A percentile compares a stretch with the other conserved stretches of the same genome.
These are phyloP conservation scores for Cephus cinctus DNA, from an alignment of 1,140 invertebrate genomes.

Conservation along the genomic window DNA sequence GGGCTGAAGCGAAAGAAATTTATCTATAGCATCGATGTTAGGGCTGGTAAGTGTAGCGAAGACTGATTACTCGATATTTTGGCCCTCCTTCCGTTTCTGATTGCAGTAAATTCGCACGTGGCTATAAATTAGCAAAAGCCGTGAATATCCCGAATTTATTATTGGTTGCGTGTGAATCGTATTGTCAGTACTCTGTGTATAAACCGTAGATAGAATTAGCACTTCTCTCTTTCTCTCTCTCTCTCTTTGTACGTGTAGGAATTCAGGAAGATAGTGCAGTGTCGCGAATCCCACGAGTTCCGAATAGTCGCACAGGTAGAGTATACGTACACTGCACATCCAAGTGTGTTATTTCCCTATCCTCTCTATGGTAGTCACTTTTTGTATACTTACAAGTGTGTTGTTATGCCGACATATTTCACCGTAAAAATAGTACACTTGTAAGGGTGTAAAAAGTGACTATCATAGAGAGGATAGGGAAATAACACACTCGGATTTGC, in stretches of 20 bases:
- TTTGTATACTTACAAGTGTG: neutral
- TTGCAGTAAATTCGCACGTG: constrained; percentile 31
- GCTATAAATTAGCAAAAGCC: constrained; percentile 34
- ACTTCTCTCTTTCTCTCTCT: neutral
- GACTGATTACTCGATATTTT: constrained; percentile 9
- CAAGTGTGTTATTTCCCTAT: too few relatives aligned
- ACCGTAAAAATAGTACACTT: too few relatives aligned
- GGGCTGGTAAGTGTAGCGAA: neutral
- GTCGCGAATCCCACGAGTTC: too few relatives aligned
- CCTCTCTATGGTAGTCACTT: neutral
- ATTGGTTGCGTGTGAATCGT: constrained; percentile 45
- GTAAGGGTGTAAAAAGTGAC: too few relatives aligned
- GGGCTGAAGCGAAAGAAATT: constrained; percentile 5
- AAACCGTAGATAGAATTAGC: neutral
- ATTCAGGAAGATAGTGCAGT: too few relatives aligned
- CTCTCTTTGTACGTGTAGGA: too few relatives aligned
- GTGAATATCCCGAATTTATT: constrained; percentile 38
- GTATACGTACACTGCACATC: too few relatives aligned
- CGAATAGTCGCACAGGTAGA: too few relatives aligned
- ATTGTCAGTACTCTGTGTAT: constrained; percentile 25
- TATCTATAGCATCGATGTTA: constrained; percentile 17
- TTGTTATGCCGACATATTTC: neutral
- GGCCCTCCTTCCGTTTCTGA: constrained; percentile 17
- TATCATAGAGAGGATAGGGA: too few relatives aligned
- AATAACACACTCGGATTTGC: too few relatives aligned